Evolutionary conservation across 2,113 vertebrate species (phyloP).

Genomic region (Oriolus oriolus): DNA sequence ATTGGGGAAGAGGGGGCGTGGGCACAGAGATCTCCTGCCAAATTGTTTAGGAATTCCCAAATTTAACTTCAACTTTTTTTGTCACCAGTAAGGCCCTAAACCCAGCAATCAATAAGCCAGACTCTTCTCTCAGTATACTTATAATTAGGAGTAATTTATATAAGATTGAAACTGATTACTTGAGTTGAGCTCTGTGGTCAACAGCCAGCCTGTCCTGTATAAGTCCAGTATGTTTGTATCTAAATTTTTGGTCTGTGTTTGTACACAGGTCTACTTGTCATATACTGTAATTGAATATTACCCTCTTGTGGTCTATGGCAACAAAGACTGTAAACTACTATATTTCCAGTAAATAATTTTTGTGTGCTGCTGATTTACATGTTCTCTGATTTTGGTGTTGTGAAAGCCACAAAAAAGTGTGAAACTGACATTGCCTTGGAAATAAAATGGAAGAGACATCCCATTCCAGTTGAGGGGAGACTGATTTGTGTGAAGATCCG

Average conservation of each 20-base stretch:
- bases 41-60: background rate
- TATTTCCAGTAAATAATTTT: background rate
- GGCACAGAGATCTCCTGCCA: background rate
- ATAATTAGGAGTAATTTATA: background rate
- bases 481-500: background rate
- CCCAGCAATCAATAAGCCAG: background rate
- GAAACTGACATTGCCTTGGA: background rate
- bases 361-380: background rate
- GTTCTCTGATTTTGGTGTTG: background rate
- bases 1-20: accelerated
- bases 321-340: background rate
- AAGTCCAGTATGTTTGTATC: background rate
- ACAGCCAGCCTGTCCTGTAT: background rate
- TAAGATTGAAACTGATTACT: background rate
- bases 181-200: background rate
- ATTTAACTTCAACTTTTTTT: background rate
- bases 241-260: background rate
- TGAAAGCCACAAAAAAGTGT: background rate
- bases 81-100: background rate
- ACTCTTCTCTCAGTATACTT: background rate
- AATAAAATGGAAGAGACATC: background rate
- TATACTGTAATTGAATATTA: background rate
- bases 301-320: background rate
- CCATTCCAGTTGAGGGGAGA: background rate
- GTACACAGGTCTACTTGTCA: background rate